Evolutionary conservation across 2,113 vertebrate species (phyloP), one percentile per base, ranked within the genome.

Genomic region (Ammodytes dubius): DNA sequence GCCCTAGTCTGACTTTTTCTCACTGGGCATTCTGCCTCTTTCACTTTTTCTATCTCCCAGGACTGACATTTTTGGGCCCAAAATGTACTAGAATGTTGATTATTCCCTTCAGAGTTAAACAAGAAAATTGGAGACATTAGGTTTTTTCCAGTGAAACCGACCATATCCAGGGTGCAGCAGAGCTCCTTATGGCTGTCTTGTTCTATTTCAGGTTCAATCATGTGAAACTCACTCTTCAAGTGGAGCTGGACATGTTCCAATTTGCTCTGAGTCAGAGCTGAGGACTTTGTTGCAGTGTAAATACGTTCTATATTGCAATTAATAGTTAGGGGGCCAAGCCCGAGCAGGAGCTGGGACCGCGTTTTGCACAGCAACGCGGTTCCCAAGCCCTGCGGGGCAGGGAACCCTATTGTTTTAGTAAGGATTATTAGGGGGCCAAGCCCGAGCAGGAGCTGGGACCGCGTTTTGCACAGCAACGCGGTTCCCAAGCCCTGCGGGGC

Each of bases 171-270:
- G 70, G 42, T 56, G 49, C 61, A 66, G 66, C 37, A 9, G 74
- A 64, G 68, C 70, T 77, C 59, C 71, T 86, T 64, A 56, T 50
- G 65, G 54, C 67, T 11, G 79, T 58, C 66, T 71, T 53, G 45
- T 78, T 84, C 76, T 79, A 76, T 85, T 85, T 79, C 58, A 70
- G 74, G 82, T 54, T 78, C 42, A 82, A 63, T 80, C 74, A 47
- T 39, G 45, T 83, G 80, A 70, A 67, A 65, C 63, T 70, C 49
- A 7, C 73, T 84, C 72, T 84, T 85, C 42, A 81, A 77, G 65
- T 37, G 45, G 72, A 65, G 39, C 54, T 84, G 80, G 71, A 77
- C 17, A 0, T 1, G 0, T 54, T 83, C 61, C 80, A 70, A 4
- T 54, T 70, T 0, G 3, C 39, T 67, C 14, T 70, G 83, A 81